Conservation (phyloP, 2,888 invertebrate species). For the Ophonus ardosiacus region DNA sequence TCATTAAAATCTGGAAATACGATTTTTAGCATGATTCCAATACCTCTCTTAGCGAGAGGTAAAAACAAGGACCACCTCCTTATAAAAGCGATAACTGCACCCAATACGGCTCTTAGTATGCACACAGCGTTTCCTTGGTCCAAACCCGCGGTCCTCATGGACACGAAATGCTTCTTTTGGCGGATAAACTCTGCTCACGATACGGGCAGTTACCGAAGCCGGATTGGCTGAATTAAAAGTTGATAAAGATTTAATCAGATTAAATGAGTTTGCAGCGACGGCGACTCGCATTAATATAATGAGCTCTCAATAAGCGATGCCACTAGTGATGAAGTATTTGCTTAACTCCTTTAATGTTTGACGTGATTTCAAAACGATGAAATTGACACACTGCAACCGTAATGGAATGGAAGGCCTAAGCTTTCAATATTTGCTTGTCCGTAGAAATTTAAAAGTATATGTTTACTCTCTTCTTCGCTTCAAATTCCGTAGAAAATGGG, state of each 20-base stretch:
- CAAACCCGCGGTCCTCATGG: slow-evolving; percentile 37
- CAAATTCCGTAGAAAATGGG: no score
- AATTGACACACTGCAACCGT: not conserved
- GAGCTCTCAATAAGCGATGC: slow-evolving; percentile 31
- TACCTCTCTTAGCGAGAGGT: no score
- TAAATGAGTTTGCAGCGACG: slow-evolving; percentile 44
- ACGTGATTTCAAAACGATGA: slow-evolving; percentile 17
- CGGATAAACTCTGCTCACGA: not conserved
- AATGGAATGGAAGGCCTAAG: not conserved
- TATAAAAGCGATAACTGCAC: not conserved
- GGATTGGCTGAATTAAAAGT: slow-evolving; percentile 46
- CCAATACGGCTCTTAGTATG: slow-evolving; percentile 55
- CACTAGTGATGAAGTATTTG: slow-evolving; percentile 18
- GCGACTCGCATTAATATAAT: slow-evolving; percentile 23
- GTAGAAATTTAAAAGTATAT: no score
- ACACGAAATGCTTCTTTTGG: slow-evolving; percentile 55
- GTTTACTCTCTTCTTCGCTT: no score
- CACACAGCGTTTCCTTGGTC: not conserved
- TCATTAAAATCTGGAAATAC: no score
- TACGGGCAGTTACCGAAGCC: not conserved
- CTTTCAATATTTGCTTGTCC: not conserved
- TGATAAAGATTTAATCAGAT: slow-evolving; percentile 51
- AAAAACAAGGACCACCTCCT: not conserved
- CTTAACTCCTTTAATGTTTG: slow-evolving; percentile 25
- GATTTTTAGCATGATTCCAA: no score